Evolutionary conservation across 1,140 invertebrate genomes (phyloP).

Genomic region (Drosophila malerkotliana): DNA sequence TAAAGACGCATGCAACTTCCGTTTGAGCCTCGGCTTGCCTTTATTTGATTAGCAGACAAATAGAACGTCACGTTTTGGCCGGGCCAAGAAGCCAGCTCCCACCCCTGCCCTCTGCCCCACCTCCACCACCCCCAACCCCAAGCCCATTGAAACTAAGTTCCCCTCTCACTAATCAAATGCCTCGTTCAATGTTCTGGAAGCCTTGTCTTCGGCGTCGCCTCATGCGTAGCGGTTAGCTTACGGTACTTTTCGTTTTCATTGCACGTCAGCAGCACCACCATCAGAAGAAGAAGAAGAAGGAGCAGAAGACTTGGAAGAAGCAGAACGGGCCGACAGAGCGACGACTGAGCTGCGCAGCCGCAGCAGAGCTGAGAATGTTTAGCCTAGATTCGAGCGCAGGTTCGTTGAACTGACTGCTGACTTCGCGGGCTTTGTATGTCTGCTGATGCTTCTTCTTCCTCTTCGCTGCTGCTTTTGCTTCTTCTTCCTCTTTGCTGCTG

Average conservation of each 20-base stretch:
- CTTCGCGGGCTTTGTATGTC: constrained; percentile 18
- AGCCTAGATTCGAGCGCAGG: constrained; percentile 83
- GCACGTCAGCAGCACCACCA: constrained; percentile 68
- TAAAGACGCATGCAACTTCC: constrained; percentile 74
- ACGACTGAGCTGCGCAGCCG: constrained; percentile 5
- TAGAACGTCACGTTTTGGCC: constrained; percentile 73
- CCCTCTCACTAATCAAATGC: constrained; percentile 48
- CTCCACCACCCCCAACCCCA: neutral
- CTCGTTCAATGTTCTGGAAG: constrained; percentile 61
- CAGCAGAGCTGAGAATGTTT: constrained; percentile 79
- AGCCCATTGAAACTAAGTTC: neutral
- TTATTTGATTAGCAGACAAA: constrained; percentile 72
- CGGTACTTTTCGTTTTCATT: constrained; percentile 84
- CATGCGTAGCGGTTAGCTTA: constrained; percentile 83
- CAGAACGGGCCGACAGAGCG: constrained; percentile 14
- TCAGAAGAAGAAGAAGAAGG: neutral
- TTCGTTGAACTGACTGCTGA: constrained; percentile 77
- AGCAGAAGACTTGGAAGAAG: constrained; percentile 19
- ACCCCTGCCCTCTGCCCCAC: neutral
- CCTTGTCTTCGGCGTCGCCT: constrained; percentile 35
- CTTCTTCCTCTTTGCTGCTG: constrained; percentile 15
- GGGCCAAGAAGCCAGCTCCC: constrained; percentile 44
- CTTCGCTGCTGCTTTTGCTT: constrained; percentile 19
- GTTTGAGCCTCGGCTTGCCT: constrained; percentile 48
- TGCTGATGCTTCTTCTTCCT: constrained; percentile 16